Evolutionary conservation across 2,797 vertebrate genomes (phyloP).

Genomic region (Leucoraja ocellata): DNA sequence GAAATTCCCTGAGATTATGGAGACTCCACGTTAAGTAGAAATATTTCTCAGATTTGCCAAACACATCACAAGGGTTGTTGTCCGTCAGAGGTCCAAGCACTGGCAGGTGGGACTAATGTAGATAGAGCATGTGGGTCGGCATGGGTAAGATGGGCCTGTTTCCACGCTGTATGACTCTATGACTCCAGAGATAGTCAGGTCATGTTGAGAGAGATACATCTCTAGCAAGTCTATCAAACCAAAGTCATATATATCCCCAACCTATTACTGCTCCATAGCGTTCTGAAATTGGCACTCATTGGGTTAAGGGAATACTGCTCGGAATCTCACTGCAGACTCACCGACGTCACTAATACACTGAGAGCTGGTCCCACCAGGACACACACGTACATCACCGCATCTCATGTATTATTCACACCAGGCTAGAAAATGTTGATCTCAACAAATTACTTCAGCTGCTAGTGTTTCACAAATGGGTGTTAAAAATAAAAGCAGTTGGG

Average conservation of each 20-base stretch:
- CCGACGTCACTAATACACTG: not conserved
- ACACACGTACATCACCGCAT: not conserved
- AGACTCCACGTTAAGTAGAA: too few relatives aligned
- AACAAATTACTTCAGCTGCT: not conserved
- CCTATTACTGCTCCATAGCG: too few relatives aligned
- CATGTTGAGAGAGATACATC: not conserved
- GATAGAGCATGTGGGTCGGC: too few relatives aligned
- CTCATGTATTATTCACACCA: constrained; percentile 24
- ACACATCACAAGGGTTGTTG: not conserved
- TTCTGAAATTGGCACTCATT: not conserved
- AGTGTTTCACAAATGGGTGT: not conserved
- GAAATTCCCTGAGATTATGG: too few relatives aligned
- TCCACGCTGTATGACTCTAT: too few relatives aligned
- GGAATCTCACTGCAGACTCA: not conserved
- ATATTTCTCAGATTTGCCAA: too few relatives aligned
- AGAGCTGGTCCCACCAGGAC: not conserved
- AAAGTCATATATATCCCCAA: not conserved
- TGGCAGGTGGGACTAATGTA: too few relatives aligned
- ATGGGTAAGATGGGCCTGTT: too few relatives aligned
- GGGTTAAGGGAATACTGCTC: not conserved
- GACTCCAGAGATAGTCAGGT: not conserved
- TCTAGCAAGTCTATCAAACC: not conserved
- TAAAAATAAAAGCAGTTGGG: constrained; percentile 2
- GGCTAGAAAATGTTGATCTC: not conserved
- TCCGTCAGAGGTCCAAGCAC: not conserved